Evolutionary conservation across 2,888 invertebrate species (phyloP), one percentile per base, ranked within the genome.

Genomic region (Rotaria magnacalcarata): DNA sequence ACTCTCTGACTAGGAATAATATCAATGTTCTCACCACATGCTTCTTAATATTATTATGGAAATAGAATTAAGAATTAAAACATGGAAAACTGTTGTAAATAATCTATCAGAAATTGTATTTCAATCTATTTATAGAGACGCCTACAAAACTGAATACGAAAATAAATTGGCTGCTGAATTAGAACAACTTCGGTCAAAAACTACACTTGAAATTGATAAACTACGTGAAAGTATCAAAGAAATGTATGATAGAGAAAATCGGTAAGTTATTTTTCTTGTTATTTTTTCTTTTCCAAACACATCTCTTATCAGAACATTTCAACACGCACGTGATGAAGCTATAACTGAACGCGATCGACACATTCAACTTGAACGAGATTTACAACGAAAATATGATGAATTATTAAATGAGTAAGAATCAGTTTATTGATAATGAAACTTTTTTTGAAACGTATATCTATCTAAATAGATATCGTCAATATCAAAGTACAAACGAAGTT

Each of bases 221-320:
- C 89, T 91, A 21, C 89, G 90, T 56, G 89, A 89, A 8, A 89
- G 89, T 74, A 90, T 90, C 27, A 89, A 89, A 86, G 90, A 91
- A 87, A 90, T 91, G 89, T 91, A 90, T 88, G 91, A 91, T 87
- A 88, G 90, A 87, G 91, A 91, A 88, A 90, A 90, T 87, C 89
- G 90, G 90, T 90, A 84, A 52, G 21, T 54, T 10, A 21, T 80
- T 47, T 47, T 24, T 2, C n/a, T n/a, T 34, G 34, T 80, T 24
- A 5, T 0, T 16, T 47, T 47, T 27, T 6, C 16, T 27, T 19
- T 85, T 34, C 34, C 52, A 52, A 16, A 34, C n/a, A 6, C 24
- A 58, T 27, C 8, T 19, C 24, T 50, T 47, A 34, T 47, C 41
- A 60, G 84, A 56, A 8, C 43, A 24, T 58, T 84, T 60, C 84